Percentiles rank a stretch among this genome's conserved stretches.
Conservation (phyloP, 2,888 invertebrate genomes). For the Hirtodrosophila cameraria region DNA sequence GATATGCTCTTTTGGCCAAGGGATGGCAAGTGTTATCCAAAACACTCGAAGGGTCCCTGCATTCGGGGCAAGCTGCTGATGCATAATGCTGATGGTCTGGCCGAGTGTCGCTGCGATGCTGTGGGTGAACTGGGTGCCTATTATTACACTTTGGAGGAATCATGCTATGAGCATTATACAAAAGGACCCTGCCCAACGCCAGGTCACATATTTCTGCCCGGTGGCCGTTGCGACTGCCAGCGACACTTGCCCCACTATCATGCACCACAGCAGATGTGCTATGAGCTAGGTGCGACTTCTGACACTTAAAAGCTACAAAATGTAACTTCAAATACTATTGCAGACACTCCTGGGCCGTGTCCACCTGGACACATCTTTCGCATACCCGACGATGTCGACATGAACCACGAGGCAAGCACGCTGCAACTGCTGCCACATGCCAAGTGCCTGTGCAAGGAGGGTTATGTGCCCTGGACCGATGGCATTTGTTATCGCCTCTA, state of each 20-base stretch:
- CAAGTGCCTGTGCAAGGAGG: slow-evolving; percentile 89
- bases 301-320: background rate
- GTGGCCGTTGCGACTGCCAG: slow-evolving; percentile 90
- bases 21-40: slow-evolving; percentile 90
- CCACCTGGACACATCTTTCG: slow-evolving; percentile 89
- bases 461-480: slow-evolving; percentile 88
- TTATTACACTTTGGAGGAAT: slow-evolving; percentile 87
- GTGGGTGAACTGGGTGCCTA: slow-evolving; percentile 85
- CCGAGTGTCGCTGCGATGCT: slow-evolving; percentile 88
- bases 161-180: slow-evolving; percentile 92
- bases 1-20: slow-evolving; percentile 91
- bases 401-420: slow-evolving; percentile 30
- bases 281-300: slow-evolving; percentile 87
- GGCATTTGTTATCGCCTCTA: slow-evolving; percentile 91
- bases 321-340: slow-evolving; percentile 3
- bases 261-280: slow-evolving; percentile 88
- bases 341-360: slow-evolving; percentile 91
- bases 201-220: slow-evolving; percentile 91
- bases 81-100: slow-evolving; percentile 86
- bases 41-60: slow-evolving; percentile 90
- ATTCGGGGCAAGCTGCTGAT: slow-evolving; percentile 89
- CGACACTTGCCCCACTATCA: slow-evolving; percentile 90
- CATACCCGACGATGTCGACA: slow-evolving; percentile 84
- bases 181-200: slow-evolving; percentile 91
- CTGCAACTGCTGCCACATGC: slow-evolving; percentile 84